Base-by-base conservation (phyloP, 1,140 invertebrate species). In the Mya arenaria region DNA sequence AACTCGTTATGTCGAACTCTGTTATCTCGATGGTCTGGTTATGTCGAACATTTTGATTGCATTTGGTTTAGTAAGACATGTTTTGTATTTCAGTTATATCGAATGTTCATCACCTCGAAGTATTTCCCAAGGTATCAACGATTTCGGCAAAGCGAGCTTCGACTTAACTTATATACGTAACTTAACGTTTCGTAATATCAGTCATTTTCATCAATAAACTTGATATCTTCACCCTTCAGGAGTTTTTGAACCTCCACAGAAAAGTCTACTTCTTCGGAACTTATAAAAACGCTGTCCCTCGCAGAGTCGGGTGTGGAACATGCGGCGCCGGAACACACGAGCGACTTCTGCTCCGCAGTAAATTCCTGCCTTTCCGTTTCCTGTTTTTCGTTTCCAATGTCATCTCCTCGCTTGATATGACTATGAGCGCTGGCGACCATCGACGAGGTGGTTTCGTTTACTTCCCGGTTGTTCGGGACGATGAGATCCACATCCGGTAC, bases 201-300 rank as follows among this genome's bases (percentile, higher is more conserved):
- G n/a, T n/a, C n/a, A n/a, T 56, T 66, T 23, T 75, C 81, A 69
- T 83, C 71, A 32, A 83, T 83, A 37, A 62, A 75, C 52, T 83
- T 37, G 1, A 75, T 17, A 19, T 75, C 62, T 58, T 83, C 81
- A 0, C 81, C 79, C 28, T 74, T 23, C 3, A 82, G 56, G 23
- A 82, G 71, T 74, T 44, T 60, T 55, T 82, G 68, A 48, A 82
- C 73, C 56, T 82, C 79, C 39, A 73, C 79, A 37, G 69, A 63
- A 65, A 82, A 73, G 63, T 82, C 72, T 15, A 52, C 25, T 15
- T 79, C 75, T 6, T 30, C 39, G 13, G 68, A 48, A 32, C 19
- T 8, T 4, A 25, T 41, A 28, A 52, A 69, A 13, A 55, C 30
- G 17, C 25, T 66, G 44, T 55, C 56, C 39, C 37, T 23, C 37